Base-by-base conservation (phyloP, 1,140 invertebrate species). In the Druon quercuslanigerum region DNA sequence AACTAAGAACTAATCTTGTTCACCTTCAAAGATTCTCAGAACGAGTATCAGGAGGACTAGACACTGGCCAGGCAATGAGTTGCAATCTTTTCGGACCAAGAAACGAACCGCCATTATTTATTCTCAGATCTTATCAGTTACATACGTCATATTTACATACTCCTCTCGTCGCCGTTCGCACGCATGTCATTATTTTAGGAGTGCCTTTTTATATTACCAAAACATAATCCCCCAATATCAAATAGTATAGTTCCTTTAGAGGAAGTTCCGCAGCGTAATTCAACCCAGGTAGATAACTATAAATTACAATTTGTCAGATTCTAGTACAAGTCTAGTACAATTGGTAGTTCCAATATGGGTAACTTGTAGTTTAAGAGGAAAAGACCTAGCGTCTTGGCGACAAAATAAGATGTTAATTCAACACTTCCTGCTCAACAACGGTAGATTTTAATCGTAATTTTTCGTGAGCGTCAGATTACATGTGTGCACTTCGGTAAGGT, bases 401-500 rank as follows among this genome's bases (percentile, higher is more conserved):
- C 56, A 73, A 82, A 85, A 86, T 86, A 82, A 82, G 76, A 71
- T 76, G 81, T 86, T 87, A 87, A 87, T 88, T 87, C 80, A 82
- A 87, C 87, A 87, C 86, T 85, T 88, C 86, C 87, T 87, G 84
- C 83, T 83, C 72, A 72, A 51, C 77, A 50, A 72, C 74, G 73
- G 51, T 73, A 74, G 73, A 74, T 73, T 75, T 77, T 60, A 75
- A 77, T 72, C 72, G 25, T 14, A 66, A 66, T 66, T 66, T 66
- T 66, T 20, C 16, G 14, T 13, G 60, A 33, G 46, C 12, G 25
- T 66, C 60, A 40, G 25, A 66, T 78, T 33, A 73, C 66, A 46
- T 51, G 51, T 50, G 25, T 50, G 17, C 20, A 50, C 17, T 70
- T 70, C 12, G 54, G 9, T 50, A 60, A 57, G 46, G 13, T 33